Evolutionary conservation across 2,797 vertebrate genomes (phyloP).

Genomic region (Valencia hispanica): DNA sequence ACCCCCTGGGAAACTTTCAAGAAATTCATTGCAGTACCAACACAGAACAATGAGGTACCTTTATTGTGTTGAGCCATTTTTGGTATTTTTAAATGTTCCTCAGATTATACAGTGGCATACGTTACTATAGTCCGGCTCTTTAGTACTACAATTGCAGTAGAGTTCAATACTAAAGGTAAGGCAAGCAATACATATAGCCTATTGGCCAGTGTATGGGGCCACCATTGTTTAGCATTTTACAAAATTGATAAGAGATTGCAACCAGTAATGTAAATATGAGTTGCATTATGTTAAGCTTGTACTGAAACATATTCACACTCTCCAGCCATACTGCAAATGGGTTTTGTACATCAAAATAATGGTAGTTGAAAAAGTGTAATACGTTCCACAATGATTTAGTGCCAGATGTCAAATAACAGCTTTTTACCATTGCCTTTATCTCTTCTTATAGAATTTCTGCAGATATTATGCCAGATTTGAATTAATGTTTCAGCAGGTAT

Average conservation of each 20-base stretch:
- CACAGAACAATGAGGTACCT: slow-evolving; percentile 42
- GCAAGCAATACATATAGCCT: neutral
- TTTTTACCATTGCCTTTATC: neutral
- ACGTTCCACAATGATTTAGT: neutral
- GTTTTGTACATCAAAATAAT: neutral
- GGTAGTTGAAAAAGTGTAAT: neutral
- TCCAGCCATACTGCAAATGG: neutral
- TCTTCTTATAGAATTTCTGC: neutral
- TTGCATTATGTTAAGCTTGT: neutral
- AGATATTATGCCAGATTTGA: neutral
- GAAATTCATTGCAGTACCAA: slow-evolving; percentile 43
- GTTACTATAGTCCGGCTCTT: neutral
- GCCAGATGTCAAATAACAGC: neutral
- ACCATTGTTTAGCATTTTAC: no score
- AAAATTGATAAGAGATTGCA: neutral
- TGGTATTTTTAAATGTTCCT: neutral
- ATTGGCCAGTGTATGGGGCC: neutral
- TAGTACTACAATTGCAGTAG: no score
- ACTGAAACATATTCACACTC: neutral
- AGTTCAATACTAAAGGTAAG: no score
- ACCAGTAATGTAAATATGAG: neutral
- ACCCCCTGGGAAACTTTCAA: slow-evolving; percentile 60
- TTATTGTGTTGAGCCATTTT: slow-evolving; percentile 20
- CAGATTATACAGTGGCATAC: neutral
- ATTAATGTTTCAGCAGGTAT: neutral